These are phyloP conservation scores for Melanostoma scalare DNA, from an alignment of 2,888 invertebrate genomes.

Conservation along the genomic window DNA sequence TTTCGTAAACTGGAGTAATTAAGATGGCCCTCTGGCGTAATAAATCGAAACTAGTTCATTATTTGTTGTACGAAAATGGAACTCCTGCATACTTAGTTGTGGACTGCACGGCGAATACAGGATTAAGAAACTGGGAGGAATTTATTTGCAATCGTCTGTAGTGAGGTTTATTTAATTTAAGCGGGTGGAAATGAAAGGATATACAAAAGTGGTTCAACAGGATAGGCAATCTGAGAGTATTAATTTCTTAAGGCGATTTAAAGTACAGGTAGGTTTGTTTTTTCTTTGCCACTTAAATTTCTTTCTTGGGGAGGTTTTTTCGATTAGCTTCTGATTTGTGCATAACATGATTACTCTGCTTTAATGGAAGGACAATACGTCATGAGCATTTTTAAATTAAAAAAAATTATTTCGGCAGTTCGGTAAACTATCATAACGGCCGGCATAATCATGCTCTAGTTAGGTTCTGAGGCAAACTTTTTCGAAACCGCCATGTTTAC, in stretches of 20 bases:
- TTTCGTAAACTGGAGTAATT: slow-evolving; percentile 61
- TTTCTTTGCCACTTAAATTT: not conserved
- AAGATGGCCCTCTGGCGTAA: slow-evolving; percentile 67
- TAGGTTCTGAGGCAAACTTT: too few species aligned
- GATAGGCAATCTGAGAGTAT: slow-evolving; percentile 42
- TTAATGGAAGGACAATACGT: too few species aligned
- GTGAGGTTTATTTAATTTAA: slow-evolving; percentile 51
- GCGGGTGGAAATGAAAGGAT: slow-evolving; percentile 42
- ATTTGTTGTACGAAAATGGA: slow-evolving; percentile 57
- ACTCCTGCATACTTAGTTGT: slow-evolving; percentile 20
- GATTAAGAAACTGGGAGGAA: slow-evolving; percentile 28
- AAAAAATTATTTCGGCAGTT: too few species aligned
- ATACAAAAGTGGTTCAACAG: slow-evolving; percentile 48
- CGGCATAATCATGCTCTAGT: too few species aligned
- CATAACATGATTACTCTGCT: too few species aligned
- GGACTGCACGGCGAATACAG: not conserved
- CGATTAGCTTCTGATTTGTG: too few species aligned
- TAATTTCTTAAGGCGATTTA: slow-evolving; percentile 37
- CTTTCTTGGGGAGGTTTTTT: too few species aligned
- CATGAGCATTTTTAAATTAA: too few species aligned
- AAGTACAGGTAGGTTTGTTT: not conserved
- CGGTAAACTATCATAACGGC: too few species aligned
- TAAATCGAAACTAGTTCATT: slow-evolving; percentile 71
- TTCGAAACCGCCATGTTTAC: too few species aligned
- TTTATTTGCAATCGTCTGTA: slow-evolving; percentile 42